Base-by-base conservation (phyloP, 2,888 invertebrate species). In the Drosophila diplacantha region DNA sequence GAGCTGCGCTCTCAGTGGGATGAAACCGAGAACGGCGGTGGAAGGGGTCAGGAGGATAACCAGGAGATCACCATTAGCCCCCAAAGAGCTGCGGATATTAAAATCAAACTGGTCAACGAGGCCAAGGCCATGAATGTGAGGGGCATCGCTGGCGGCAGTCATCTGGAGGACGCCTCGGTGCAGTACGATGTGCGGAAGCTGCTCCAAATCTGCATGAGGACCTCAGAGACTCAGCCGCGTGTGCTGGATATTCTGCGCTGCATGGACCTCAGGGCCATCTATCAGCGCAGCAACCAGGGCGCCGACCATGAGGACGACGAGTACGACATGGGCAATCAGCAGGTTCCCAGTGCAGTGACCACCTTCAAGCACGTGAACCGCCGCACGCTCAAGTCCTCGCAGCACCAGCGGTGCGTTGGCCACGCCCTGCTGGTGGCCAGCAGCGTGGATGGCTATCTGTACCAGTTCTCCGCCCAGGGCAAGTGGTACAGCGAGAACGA, bases 371-470 rank as follows among this genome's bases (percentile, higher is more conserved):
- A 84, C 51, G 77, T 70, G 1, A 85, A 86, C 62, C 81, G 81
- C 0, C 75, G 87, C 5, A 87, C 87, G 0, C 73, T 92, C 2
- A 90, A 89, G 66, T 92, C 92, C 3, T 88, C 89, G 3, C 90
- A 89, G 70, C 90, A 91, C 73, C 89, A 89, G 68, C 88, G 90
- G 57, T 89, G 93, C 47, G 90, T 91, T 52, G 92, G 92, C 1
- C 87, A 87, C 64, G 86, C 85, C 3, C 68, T 87, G 32, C 61
- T 87, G 4, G 83, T 88, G 44, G 87, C 87, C 47, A 87, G 87
- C 41, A 81, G 89, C 92, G 75, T 92, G 91, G 93, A 93, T 83
- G 94, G 94, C 14, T 94, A 92, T 85, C 88, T 94, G 57, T 94
- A 93, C 85, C 92, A 93, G 75, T 92, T 93, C 75, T 89, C 90